Evolutionary conservation across 1,140 invertebrate species (phyloP), one percentile per base, ranked within the genome.

Genomic region (Drosophila kohkoa): DNA sequence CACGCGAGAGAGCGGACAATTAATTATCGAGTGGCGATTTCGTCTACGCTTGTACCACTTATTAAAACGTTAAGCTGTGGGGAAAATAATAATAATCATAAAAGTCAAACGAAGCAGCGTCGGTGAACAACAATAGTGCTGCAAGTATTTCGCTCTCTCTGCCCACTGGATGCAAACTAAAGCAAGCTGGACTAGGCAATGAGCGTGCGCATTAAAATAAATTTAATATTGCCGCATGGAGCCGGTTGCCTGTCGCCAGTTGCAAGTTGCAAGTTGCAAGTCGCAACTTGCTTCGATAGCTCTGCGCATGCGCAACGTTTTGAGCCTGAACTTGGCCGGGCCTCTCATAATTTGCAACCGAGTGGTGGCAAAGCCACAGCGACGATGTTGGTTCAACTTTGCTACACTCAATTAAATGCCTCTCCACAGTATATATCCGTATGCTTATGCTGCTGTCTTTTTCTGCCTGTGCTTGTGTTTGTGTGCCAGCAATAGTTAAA

Each of bases 401-500:
- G 77, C 74, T 85, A 76, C 62, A 76, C 74, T 87, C 83, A 87
- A 87, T 87, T 87, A 87, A 87, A 70, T 76, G 68, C 64, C 66
- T 51, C 67, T 15, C 54, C 30, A n/a, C 20, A 25, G 20, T 25
- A 25, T 25, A 59, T 55, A 57, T 46, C 45, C 38, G 48, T 66
- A 63, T 41, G 54, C 25, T 4, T 45, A 28, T 67, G 63, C 11
- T n/a, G 35, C 35, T 15, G 20, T 48, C 41, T 43, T n/a, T 43
- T 10, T n/a, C 2, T 41, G 2, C 10, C 38, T 41, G 7, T 41
- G 11, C 7, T 41, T 55, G 30, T 73, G n/a, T 81, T 77, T 85
- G 70, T 88, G 81, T 69, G 85, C 57, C 65, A 76, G 81, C 75
- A 89, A 89, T 89, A 89, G 85, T 89, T 81, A 89, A 89, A 85